Percentiles rank a stretch among this genome's conserved stretches.
Evolutionary conservation across 2,113 vertebrate species (phyloP).

Genomic region (Tor tambroides): DNA sequence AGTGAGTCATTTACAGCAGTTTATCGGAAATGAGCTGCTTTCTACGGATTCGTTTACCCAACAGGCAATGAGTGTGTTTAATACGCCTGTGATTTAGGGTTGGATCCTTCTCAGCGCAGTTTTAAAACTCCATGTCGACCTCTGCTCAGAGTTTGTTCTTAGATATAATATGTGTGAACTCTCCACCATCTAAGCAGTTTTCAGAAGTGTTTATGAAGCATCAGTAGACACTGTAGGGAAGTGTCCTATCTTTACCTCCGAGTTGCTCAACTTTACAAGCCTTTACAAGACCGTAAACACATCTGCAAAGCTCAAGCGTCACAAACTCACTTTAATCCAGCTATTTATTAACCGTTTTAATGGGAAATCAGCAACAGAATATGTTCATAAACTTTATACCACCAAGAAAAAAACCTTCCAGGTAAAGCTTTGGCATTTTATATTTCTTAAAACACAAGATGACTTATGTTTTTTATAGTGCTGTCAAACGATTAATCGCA

Average conservation of each 20-base stretch:
- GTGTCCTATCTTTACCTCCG: slow-evolving; percentile 1
- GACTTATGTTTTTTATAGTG: background rate
- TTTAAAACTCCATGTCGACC: background rate
- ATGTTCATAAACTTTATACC: background rate
- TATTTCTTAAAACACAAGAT: background rate
- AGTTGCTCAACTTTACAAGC: slow-evolving; percentile 43
- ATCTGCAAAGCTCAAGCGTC: background rate
- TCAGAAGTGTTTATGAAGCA: slow-evolving; percentile 3
- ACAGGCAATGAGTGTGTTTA: slow-evolving; percentile 5
- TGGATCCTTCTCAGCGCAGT: background rate
- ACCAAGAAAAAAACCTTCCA: background rate
- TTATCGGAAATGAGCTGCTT: background rate
- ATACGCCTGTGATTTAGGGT: slow-evolving; percentile 16
- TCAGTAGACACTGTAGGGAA: background rate
- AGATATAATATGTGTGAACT: background rate
- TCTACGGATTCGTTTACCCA: background rate
- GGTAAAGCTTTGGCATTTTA: background rate
- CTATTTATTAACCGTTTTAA: slow-evolving; percentile 29
- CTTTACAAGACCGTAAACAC: slow-evolving; percentile 20
- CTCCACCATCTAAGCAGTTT: background rate
- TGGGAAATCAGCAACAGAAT: slow-evolving; percentile 13
- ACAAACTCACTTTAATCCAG: background rate
- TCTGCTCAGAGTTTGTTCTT: slow-evolving; percentile 1
- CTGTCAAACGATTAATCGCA: too few relatives aligned
- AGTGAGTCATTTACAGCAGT: background rate